These are phyloP conservation scores for Pherbina coryleti DNA, from an alignment of 2,888 invertebrate species.

Conservation along the genomic window DNA sequence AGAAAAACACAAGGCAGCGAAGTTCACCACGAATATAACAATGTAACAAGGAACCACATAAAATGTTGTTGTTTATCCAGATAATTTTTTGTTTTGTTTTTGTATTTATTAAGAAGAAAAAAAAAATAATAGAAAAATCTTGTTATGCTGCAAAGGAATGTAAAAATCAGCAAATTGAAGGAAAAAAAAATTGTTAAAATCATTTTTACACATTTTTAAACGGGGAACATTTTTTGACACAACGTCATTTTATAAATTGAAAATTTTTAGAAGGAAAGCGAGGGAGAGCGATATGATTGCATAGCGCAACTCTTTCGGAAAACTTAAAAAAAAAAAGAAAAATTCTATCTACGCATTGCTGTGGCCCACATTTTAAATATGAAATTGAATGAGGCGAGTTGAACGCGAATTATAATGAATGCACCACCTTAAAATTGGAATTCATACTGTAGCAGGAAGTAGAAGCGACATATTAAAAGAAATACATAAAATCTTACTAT, in stretches of 20 bases:
- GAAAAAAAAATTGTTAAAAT: constrained; percentile 22
- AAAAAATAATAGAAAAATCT: not conserved
- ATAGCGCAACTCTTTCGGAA: not conserved
- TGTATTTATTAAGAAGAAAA: constrained; percentile 12
- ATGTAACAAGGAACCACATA: constrained; percentile 56
- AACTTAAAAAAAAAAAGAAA: not conserved
- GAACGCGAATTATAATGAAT: not conserved
- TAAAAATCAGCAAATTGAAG: not conserved
- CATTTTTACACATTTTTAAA: constrained; percentile 33
- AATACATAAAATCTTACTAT: no score
- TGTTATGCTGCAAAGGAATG: not conserved
- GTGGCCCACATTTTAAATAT: not conserved
- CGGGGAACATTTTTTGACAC: constrained; percentile 21
- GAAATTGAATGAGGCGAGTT: not conserved
- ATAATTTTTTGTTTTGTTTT: constrained; percentile 1
- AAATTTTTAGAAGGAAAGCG: not conserved
- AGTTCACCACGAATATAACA: constrained; percentile 46
- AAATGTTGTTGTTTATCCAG: constrained; percentile 47
- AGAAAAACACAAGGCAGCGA: constrained; percentile 19
- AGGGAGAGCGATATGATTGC: not conserved
- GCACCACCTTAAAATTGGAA: constrained; percentile 17
- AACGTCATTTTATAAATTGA: not conserved
- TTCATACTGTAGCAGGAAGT: not conserved
- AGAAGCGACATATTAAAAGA: not conserved
- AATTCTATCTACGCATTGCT: no score